These are phyloP conservation scores for Dendrocincla fuliginosa DNA, from an alignment of 2,797 vertebrate genomes.

Conservation along the genomic window DNA sequence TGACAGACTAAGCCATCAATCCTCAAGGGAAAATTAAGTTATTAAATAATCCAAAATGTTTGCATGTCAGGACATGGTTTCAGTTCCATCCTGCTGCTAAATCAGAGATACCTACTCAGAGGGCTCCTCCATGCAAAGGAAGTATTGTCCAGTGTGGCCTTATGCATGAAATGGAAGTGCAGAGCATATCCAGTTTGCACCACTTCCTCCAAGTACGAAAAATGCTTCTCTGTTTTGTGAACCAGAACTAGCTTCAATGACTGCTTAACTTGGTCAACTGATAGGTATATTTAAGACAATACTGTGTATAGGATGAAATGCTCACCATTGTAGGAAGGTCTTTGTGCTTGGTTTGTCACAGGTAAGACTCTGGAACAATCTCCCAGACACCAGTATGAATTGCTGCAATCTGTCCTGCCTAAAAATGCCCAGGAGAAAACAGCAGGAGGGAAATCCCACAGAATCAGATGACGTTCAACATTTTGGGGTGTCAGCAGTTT, in stretches of 20 bases:
- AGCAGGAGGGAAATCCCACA: neutral
- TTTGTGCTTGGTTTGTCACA: neutral
- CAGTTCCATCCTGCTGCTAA: neutral
- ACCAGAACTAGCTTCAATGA: neutral
- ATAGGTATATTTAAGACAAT: neutral
- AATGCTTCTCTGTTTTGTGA: neutral
- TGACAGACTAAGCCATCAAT: conserved; percentile 42
- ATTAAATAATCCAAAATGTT: conserved; percentile 6
- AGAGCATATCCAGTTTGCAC: neutral
- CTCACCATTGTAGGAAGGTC: neutral
- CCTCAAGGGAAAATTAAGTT: conserved; percentile 18
- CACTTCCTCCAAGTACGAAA: neutral
- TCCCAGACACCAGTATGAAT: neutral
- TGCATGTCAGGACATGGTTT: neutral
- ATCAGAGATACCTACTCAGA: neutral
- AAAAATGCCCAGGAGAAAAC: neutral
- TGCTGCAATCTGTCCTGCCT: neutral
- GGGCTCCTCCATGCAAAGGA: neutral
- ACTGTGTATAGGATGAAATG: neutral
- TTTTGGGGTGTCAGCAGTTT: neutral
- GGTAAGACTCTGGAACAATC: neutral
- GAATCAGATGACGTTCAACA: neutral
- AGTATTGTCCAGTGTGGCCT: neutral
- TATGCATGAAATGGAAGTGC: neutral
- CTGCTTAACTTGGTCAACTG: neutral